Evolutionary conservation across 2,888 invertebrate species (phyloP).

Genomic region (Chrysopilus asiliformis): DNA sequence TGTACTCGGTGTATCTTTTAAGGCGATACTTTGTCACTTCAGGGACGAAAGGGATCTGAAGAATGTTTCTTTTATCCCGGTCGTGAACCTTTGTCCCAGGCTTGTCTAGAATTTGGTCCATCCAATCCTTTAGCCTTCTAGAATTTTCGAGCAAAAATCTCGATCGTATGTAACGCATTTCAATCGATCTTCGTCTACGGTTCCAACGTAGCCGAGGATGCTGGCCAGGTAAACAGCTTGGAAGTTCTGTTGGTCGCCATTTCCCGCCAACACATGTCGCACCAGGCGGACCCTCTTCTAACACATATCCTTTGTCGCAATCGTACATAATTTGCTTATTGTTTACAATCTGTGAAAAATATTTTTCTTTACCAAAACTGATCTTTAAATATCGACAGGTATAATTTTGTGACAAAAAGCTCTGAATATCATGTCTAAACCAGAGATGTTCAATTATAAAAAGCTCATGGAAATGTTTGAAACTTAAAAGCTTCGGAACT

Average conservation of each 20-base stretch:
- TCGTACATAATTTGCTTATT: conserved; percentile 94
- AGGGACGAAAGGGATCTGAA: conserved; percentile 4
- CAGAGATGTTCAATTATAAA: too few relatives aligned
- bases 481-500: too few relatives aligned
- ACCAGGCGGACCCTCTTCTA: conserved; percentile 78
- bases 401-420: too few relatives aligned
- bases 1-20: background rate
- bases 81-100: too few relatives aligned
- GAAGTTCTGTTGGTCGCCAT: conserved; percentile 83
- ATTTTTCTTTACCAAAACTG: too few relatives aligned
- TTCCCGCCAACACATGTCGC: conserved; percentile 90
- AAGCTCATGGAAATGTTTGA: too few relatives aligned
- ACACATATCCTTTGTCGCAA: conserved; percentile 80
- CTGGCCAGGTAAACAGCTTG: conserved; percentile 71
- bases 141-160: conserved; percentile 23
- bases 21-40: conserved; percentile 3
- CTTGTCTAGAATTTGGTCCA: conserved; percentile 1
- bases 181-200: conserved; percentile 45
- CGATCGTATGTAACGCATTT: conserved; percentile 24
- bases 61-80: conserved; percentile 3
- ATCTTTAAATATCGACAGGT: too few relatives aligned
- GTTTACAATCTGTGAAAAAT: conserved; percentile 48
- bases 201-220: conserved; percentile 80
- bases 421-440: too few relatives aligned
- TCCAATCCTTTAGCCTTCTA: conserved; percentile 18